Conservation (phyloP, 2,888 invertebrate genomes). For the Drosophila putrida region DNA sequence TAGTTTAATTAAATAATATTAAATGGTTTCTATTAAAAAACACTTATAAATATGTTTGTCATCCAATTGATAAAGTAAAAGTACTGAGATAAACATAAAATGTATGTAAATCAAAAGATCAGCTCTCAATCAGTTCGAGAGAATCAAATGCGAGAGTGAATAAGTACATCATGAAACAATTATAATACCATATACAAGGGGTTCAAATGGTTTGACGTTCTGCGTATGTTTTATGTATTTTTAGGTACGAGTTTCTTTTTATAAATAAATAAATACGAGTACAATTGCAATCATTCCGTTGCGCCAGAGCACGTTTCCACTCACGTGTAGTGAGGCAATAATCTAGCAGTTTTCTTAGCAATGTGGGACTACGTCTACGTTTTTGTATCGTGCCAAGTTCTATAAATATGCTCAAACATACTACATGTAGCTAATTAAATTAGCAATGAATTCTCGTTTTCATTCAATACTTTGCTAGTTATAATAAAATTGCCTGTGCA, state of each 20-base stretch:
- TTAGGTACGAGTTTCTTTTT: constrained; percentile 24
- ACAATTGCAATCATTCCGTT: constrained; percentile 56
- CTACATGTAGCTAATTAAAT: constrained; percentile 48
- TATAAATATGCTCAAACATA: constrained; percentile 35
- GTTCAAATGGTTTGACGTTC: constrained; percentile 32
- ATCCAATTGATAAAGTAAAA: constrained; percentile 21
- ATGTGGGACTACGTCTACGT: constrained; percentile 20
- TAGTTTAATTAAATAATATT: not conserved
- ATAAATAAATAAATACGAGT: constrained; percentile 43
- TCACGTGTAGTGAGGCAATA: constrained; percentile 70
- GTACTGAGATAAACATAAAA: not conserved
- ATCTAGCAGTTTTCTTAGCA: constrained; percentile 74
- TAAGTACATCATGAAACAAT: constrained; percentile 41
- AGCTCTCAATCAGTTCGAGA: constrained; percentile 4
- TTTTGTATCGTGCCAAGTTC: constrained; percentile 45
- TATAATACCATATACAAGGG: constrained; percentile 47
- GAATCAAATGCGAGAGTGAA: not conserved
- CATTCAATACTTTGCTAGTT: constrained; percentile 7
- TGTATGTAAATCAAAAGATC: not conserved
- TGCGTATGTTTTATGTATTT: constrained; percentile 36
- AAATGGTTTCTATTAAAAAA: not conserved
- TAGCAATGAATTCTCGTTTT: constrained; percentile 49
- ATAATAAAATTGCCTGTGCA: not conserved
- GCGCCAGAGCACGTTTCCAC: constrained; percentile 47
- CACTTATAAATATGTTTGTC: not conserved